Evolutionary conservation across 2,113 vertebrate species (phyloP).

Genomic region (Elephas maximus): DNA sequence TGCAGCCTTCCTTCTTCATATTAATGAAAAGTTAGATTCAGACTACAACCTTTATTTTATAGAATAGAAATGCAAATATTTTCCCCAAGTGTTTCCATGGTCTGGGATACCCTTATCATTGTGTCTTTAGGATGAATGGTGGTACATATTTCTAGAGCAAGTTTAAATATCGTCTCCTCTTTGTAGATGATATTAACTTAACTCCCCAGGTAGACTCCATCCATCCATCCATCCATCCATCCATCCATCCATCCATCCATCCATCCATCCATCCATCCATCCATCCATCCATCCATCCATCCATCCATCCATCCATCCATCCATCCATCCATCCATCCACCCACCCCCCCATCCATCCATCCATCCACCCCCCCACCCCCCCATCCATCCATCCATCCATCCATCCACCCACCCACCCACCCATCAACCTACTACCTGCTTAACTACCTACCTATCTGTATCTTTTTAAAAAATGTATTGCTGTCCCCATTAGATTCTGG

Average conservation of each 20-base stretch:
- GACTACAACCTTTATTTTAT: background rate
- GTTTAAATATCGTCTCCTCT: background rate
- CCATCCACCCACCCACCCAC: no score
- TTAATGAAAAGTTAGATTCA: slow-evolving; percentile 12
- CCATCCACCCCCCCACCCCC: no score
- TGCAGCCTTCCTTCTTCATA: background rate
- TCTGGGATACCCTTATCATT: background rate
- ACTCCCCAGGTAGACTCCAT: background rate
- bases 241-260: no score
- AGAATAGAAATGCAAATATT: background rate
- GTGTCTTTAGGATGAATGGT: background rate
- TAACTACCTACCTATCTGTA: no score
- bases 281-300: no score
- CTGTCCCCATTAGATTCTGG: background rate
- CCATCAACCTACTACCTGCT: background rate
- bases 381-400: no score
- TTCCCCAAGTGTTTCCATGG: background rate
- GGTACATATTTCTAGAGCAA: background rate
- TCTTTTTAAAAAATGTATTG: background rate
- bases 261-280: no score
- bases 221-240: background rate
- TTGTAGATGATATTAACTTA: background rate
- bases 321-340: background rate
- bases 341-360: no score
- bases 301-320: background rate